Evolutionary conservation across 2,113 vertebrate species (phyloP), one percentile per base, ranked within the genome.

Genomic region (Hydrochoerus hydrochaeris): DNA sequence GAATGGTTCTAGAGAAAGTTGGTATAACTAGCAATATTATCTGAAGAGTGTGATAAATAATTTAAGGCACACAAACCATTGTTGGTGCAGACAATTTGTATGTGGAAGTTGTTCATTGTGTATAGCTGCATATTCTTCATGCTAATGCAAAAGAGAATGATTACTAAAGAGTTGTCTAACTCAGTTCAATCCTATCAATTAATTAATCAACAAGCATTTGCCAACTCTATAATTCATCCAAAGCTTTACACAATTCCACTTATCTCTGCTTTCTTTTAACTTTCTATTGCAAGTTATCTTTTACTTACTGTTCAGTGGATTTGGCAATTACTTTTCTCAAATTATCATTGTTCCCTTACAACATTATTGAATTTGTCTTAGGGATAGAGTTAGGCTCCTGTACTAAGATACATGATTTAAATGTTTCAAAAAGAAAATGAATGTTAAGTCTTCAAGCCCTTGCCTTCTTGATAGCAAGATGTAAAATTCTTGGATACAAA

Each of bases 341-440:
- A 92, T 62, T 88, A 41, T 90, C 38, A 73, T 49, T 73, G 38
- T 85, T 75, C 22, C 46, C 10, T 86, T 77, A 87, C 19, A 85
- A 52, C 38, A 71, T 92, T 87, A 95, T 57, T 91, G 46, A 95
- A 67, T 95, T 86, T 81, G 41, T 88, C 52, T 92, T 28, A 58
- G 20, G 58, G 20, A 91, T 54, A 24, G 85, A 73, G 26, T 88
- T 93, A 82, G 73, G 22, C 11, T 88, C n/a, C 14, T 65, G 49
- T 41, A 81, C 38, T 44, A 84, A 84, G 22, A 75, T 78, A 88
- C 4, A 75, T 38, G 38, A 86, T 60, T 77, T 63, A n/a, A 95
- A 12, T 90, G 30, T 85, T 95, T 87, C 58, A 65, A 32, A 88
- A 90, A 52, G 16, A 71, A 92, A 22, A 83, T 60, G 91, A 83